Base-by-base conservation (phyloP, 2,888 invertebrate species). In the Ischnus inquisitorius region DNA sequence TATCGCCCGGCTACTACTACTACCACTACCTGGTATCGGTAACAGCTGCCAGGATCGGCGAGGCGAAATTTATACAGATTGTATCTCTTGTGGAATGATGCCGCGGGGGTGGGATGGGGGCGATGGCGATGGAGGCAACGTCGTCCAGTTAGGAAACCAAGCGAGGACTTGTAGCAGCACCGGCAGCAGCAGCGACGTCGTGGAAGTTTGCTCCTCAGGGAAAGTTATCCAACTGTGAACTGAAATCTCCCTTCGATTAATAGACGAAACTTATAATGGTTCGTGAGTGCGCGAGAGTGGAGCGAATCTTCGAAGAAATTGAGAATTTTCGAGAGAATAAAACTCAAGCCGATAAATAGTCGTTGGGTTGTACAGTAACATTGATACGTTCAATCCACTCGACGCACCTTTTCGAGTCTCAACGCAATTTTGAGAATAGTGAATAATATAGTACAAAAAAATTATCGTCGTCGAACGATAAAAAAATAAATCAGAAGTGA, bases 11-110 rank as follows among this genome's bases (percentile, higher is more conserved):
- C 25, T 28, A 57, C 57, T 12, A 60, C 12, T n/a, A 46, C 46
- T 46, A 46, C 46, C 10, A 46, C 57, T 25, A 62, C 60, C 41
- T 28, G 60, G 34, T 75, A 75, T 64, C 64, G 64, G 75, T 62
- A 75, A 75, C 75, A 75, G 48, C 75, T 75, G 75, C 64, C 48
- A 75, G 39, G 39, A 75, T 75, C 75, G 34, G 10, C 64, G 34
- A 64, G 19, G 19, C 64, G 34, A 75, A 75, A 75, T 75, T 75
- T 75, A 75, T 75, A 75, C 75, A 75, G 75, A 75, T 75, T 75
- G 62, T 74, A 74, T 74, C 74, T 74, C 62, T 41, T n/a, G 62
- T 34, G 34, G 48, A 74, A 74, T 72, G 43, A 72, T 72, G 72
- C n/a, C n/a, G n/a, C 34, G 34, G 34, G 34, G 34, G 34, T 34